These are phyloP conservation scores for Chymomyza costata DNA, from an alignment of 1,140 invertebrate genomes.

Conservation along the genomic window DNA sequence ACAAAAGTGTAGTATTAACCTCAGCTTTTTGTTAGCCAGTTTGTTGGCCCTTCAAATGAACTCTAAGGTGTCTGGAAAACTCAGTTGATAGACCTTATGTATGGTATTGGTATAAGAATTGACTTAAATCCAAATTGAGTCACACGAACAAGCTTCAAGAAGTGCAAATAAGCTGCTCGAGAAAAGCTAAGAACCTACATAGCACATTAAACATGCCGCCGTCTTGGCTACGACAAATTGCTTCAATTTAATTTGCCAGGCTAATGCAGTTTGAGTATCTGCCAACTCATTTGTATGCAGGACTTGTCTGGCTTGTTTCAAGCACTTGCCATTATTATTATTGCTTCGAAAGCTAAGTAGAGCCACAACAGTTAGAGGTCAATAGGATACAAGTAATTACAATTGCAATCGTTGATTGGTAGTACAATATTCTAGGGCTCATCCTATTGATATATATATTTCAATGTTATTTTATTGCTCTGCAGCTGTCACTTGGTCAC, in stretches of 20 bases:
- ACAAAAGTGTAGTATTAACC: too few species aligned
- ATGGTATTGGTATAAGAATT: slow-evolving; percentile 6
- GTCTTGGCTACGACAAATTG: too few species aligned
- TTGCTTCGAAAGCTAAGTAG: too few species aligned
- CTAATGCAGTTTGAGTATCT: slow-evolving; percentile 26
- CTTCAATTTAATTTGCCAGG: slow-evolving; percentile 21
- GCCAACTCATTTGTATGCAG: slow-evolving; percentile 30
- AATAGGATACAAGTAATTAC: too few species aligned
- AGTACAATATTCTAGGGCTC: too few species aligned
- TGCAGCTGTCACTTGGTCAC: slow-evolving; percentile 66
- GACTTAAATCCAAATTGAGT: slow-evolving; percentile 13
- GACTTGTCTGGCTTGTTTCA: too few species aligned
- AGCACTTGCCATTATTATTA: too few species aligned
- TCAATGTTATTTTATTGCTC: slow-evolving; percentile 34
- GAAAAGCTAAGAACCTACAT: too few species aligned
- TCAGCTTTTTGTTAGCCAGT: too few species aligned
- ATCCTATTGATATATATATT: slow-evolving; percentile 22
- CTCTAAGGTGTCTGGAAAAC: slow-evolving; percentile 61
- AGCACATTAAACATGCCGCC: too few species aligned
- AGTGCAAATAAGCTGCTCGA: slow-evolving; percentile 37
- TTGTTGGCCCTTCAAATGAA: slow-evolving; percentile 43
- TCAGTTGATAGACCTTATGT: slow-evolving; percentile 46
- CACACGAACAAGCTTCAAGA: slow-evolving; percentile 33
- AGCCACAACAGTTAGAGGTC: too few species aligned
- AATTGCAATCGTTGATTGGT: too few species aligned